Conservation (phyloP, 2,888 invertebrate genomes). For the Abrostola tripartita region DNA sequence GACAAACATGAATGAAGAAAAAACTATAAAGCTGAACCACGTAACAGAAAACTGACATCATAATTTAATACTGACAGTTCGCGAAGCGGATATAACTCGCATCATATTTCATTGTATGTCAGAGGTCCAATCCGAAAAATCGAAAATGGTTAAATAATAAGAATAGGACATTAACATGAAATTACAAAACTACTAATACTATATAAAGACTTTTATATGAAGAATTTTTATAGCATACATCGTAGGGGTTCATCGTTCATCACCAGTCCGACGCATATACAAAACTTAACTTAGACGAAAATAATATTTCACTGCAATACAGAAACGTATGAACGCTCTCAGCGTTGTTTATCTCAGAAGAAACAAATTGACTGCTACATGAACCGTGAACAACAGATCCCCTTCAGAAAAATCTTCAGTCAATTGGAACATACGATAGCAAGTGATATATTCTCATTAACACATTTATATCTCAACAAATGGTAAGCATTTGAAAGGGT, state of each 20-base stretch:
- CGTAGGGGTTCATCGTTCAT: background rate
- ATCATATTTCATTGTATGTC: too few relatives aligned
- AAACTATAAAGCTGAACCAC: too few relatives aligned
- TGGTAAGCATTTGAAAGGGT: constrained; percentile 10
- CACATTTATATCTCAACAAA: constrained; percentile 24
- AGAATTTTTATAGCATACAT: too few relatives aligned
- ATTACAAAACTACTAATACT: too few relatives aligned
- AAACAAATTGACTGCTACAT: constrained; percentile 69
- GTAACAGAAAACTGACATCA: too few relatives aligned
- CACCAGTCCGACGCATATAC: background rate
- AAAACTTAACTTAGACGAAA: constrained; percentile 24
- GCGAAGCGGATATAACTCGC: too few relatives aligned
- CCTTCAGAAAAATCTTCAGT: constrained; percentile 74
- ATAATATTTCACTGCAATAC: constrained; percentile 44
- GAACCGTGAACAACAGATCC: constrained; percentile 78
- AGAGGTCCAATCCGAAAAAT: too few relatives aligned
- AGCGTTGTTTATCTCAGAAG: constrained; percentile 50
- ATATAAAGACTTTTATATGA: too few relatives aligned
- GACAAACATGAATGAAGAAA: too few relatives aligned
- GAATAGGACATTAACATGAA: too few relatives aligned
- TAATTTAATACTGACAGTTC: too few relatives aligned
- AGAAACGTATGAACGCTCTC: constrained; percentile 44
- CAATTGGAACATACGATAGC: constrained; percentile 78
- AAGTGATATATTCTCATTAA: constrained; percentile 55
- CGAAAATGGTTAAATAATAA: too few relatives aligned